These are phyloP conservation scores for Tipula helvola DNA, from an alignment of 2,888 invertebrate genomes.

Conservation along the genomic window DNA sequence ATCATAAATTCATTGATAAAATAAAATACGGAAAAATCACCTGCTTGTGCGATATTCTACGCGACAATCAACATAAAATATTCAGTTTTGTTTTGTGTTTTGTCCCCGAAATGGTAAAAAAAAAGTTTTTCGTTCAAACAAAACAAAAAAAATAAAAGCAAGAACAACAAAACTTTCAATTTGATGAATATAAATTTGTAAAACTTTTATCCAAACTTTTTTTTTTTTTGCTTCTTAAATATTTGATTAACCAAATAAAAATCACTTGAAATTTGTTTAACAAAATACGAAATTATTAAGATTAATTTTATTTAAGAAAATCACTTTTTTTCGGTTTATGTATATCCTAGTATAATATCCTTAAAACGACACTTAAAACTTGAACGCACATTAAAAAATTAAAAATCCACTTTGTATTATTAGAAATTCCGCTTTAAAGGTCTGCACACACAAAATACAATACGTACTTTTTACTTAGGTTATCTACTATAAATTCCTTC, in stretches of 20 bases:
- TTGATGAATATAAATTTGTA: neutral
- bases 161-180: neutral
- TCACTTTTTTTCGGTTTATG: neutral
- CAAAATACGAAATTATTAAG: neutral
- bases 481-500: neutral
- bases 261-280: neutral
- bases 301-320: neutral
- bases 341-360: neutral
- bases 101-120: neutral
- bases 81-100: neutral
- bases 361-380: neutral
- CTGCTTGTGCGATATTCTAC: neutral
- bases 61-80: neutral
- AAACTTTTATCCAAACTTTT: neutral
- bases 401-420: neutral
- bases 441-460: neutral
- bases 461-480: neutral
- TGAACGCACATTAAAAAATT: neutral
- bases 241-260: neutral
- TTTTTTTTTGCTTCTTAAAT: neutral
- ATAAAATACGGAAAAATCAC: neutral
- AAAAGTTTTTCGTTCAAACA: neutral
- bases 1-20: neutral
- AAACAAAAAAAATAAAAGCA: neutral
- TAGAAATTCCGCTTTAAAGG: neutral